Base-by-base conservation (phyloP, 2,797 vertebrate species). In the Poecilia gillii region DNA sequence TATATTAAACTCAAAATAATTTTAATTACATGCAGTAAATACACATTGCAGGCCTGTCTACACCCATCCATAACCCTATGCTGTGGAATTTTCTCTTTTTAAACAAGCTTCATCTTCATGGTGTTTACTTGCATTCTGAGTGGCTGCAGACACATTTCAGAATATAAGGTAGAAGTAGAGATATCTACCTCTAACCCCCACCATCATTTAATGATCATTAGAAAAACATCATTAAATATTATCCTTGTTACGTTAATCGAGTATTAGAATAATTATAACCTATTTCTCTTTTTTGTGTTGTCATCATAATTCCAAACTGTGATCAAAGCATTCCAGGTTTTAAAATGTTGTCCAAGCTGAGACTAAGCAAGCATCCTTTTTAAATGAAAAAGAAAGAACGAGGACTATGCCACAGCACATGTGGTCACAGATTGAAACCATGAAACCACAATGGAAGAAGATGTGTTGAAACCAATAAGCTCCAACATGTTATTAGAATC, bases 321-420 rank as follows among this genome's bases (percentile, higher is more conserved):
- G n/a, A 59, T 31, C 57, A 59, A 59, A 59, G 57, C 28, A 59
- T 59, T 59, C 57, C n/a, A 59, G 28, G 57, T 31, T 59, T 59
- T 59, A 59, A 59, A 59, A 59, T 31, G n/a, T 59, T 31, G 55
- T 59, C n/a, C n/a, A 31, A 59, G 55, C n/a, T 59, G 55, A 59
- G n/a, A 23, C n/a, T 4, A 16, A 59, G 6, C 57, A 31, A 31
- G 4, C 28, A 57, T 57, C 11, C n/a, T 59, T 59, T 59, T 31
- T 16, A 59, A 28, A 59, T 59, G 57, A 59, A 31, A 31, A 28
- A 31, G 57, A 28, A 16, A 14, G n/a, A 12, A 28, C 12, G 28
- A 59, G 57, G 57, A 59, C 57, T 31, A 13, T 59, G 13, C n/a
- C n/a, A 57, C 25, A 57, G 25, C 25, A 57, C 53, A 57, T 59